Evolutionary conservation across 2,888 invertebrate genomes (phyloP).

Genomic region (Microplitis deprimator): DNA sequence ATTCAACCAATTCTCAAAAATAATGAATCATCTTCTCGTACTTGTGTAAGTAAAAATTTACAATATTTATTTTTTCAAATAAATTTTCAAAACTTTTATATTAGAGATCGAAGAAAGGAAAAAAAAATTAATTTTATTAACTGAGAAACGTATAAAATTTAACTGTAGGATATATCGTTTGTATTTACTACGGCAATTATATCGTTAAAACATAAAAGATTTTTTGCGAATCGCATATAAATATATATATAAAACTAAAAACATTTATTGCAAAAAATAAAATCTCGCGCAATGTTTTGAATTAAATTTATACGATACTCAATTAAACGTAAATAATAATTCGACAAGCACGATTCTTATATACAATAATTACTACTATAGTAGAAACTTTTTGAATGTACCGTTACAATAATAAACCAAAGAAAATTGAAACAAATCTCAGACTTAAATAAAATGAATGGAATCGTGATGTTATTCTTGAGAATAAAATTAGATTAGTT

Average conservation of each 20-base stretch:
- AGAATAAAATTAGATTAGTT: neutral
- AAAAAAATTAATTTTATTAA: neutral
- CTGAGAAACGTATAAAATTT: neutral
- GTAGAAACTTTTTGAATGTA: neutral
- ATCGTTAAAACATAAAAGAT: neutral
- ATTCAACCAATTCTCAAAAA: constrained; percentile 51
- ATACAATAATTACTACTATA: constrained; percentile 5
- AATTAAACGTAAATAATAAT: neutral
- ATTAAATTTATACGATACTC: neutral
- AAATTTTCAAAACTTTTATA: neutral
- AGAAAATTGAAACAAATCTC: constrained; percentile 22
- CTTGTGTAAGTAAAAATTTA: constrained; percentile 26
- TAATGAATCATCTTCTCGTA: constrained; percentile 1
- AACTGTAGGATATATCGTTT: neutral
- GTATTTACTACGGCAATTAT: neutral
- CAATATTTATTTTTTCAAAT: neutral
- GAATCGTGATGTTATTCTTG: constrained; percentile 27
- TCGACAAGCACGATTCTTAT: neutral
- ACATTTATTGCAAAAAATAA: neutral
- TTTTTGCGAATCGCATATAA: neutral
- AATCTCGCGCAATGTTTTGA: neutral
- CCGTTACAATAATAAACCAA: constrained; percentile 22
- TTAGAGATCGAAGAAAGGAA: neutral
- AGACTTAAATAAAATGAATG: constrained; percentile 7
- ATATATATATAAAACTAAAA: neutral